Evolutionary conservation across 2,888 invertebrate species (phyloP), one percentile per base, ranked within the genome.

Genomic region (Drosophila pegasa): DNA sequence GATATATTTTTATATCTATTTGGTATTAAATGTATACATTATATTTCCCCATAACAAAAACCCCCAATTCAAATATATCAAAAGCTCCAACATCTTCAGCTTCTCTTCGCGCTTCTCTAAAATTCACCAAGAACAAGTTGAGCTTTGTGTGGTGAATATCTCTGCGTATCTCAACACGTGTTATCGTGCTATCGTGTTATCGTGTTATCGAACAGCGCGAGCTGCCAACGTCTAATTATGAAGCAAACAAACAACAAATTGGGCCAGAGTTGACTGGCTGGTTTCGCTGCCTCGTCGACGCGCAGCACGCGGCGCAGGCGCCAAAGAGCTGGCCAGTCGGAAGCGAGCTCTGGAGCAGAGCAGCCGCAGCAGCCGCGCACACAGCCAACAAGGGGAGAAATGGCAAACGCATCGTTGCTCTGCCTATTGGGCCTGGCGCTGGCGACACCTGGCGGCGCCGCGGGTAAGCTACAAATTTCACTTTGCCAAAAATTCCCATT

Each of bases 211-310:
- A 59, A 58, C 66, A 66, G 66, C 16, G 18, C 12, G 67, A 56
- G 12, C 10, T 57, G 37, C n/a, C 37, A 48, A 18, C 27, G 29
- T 35, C 48, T 16, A 50, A 71, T 65, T 25, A 47, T 31, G 41
- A 47, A 31, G 33, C 50, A 16, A 27, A 10, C 43, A 48, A 60
- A 33, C 50, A 9, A 35, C 45, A 51, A 58, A 64, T 40, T 12
- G 18, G 25, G 48, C 41, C 65, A 37, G 48, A 45, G 69, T 75
- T 75, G 75, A 43, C 73, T 45, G 70, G 48, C 77, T 59, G 65
- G 77, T 75, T 75, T 76, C 31, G 66, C 38, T 29, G 47, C 33
- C 50, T 10, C 52, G 31, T 50, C 37, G 18, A 31, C 16, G 16
- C 25, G 8, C 48, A 20, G 31, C 54, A 33, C 38, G 29, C 43